Percentiles rank a stretch among this genome's conserved stretches.
Conservation (phyloP, 2,797 vertebrate species). For the Vireo griseus region DNA sequence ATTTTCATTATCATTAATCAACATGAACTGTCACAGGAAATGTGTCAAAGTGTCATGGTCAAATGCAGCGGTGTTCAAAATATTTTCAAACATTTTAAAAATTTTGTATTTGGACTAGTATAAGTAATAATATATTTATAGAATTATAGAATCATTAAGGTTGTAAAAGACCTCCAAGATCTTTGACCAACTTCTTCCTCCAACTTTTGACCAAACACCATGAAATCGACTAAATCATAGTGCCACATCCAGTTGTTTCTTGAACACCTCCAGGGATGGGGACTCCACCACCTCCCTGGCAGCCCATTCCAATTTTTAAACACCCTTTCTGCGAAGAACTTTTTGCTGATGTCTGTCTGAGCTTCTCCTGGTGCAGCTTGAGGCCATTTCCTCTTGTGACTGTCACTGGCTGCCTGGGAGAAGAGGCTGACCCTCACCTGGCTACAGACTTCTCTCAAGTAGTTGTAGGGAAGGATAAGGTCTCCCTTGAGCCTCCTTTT, state of each 20-base stretch:
- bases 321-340: not conserved
- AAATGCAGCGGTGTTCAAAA: not conserved
- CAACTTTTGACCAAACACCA: not conserved
- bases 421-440: fast-evolving
- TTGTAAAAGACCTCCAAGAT: not conserved
- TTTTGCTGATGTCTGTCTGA: not conserved
- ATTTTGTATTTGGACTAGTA: not conserved
- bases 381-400: fast-evolving
- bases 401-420: not conserved
- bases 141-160: not conserved
- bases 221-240: fast-evolving
- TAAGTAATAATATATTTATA: not conserved
- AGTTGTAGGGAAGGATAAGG: too few species aligned
- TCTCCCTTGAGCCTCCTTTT: not conserved
- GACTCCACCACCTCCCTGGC: too few species aligned
- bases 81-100: not conserved
- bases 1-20: not conserved
- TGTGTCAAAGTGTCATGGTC: not conserved
- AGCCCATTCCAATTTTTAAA: not conserved
- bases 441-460: not conserved
- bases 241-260: fast-evolving
- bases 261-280: not conserved
- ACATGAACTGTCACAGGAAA: not conserved
- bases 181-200: too few species aligned
- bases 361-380: not conserved